Base-by-base conservation (phyloP, 23 tunicate genomes). In the Styela clava region DNA sequence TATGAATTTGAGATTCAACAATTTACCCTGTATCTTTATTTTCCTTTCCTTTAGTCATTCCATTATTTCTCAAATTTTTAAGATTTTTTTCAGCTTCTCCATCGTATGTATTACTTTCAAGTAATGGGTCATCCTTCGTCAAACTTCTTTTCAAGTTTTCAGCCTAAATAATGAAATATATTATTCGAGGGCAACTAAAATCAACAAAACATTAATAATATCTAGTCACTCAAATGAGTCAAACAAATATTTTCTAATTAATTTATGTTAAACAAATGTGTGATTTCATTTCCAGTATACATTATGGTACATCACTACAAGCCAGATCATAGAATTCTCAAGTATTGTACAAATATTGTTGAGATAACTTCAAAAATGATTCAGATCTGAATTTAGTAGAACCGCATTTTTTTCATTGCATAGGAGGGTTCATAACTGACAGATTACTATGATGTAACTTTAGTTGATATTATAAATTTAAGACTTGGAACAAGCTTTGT, bases 81-180 rank as follows among this genome's bases (percentile, higher is more conserved):
- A 61, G 31, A 61, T 74, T 29, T 63, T 74, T 72, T 74, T 86
- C 97, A 37, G 84, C 79, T 29, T 85, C 89, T 52, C 79, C 89
- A 63, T 86, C 82, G 63, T 82, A 86, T 24, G 87, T 86, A 64
- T 91, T 91, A 31, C 81, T 82, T 52, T 86, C 90, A 28, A 86
- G 52, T 3, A 91, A 81, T 7, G 90, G 90, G 33, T 91, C 97
- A 68, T 91, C 97, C 82, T 91, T 91, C 1, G 84, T 78, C 68
- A 91, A 67, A 78, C 97, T 91, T 29, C 87, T 68, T 71, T 91
- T 90, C 30, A 91, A 64, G 52, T 70, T 83, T 51, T 91, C 90
- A 26, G 76, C 97, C 90, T 91, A 30, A 33, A 72, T 31, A 35
- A 69, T 25, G 7, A 3, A 65, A 65, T 44, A 44, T 44, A 44